A percentile compares a stretch with the other conserved stretches of the same genome.
phyloP scores from a whole-genome alignment of 2,797 vertebrate genomes.

The Danio tinwini region DNA sequence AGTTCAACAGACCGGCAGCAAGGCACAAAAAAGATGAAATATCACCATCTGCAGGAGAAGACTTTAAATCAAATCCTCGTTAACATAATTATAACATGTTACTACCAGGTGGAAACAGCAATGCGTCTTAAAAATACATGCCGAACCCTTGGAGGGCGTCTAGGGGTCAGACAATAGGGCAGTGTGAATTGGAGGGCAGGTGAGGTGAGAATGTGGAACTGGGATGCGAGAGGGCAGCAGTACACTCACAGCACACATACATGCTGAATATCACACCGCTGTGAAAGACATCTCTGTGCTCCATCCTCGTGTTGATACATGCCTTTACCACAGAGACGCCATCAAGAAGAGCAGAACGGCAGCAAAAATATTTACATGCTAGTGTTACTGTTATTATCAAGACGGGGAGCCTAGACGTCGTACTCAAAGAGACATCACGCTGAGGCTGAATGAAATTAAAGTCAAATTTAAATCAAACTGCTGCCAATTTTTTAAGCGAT shows the following conservation, averaged over 20 bases:
- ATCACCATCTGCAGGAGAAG: too few relatives aligned
- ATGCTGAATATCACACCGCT: slow-evolving; percentile 50
- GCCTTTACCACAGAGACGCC: slow-evolving; percentile 39
- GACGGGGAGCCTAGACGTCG: not conserved
- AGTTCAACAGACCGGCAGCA: too few relatives aligned
- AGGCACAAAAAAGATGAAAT: too few relatives aligned
- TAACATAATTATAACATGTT: not conserved
- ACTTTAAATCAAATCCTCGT: slow-evolving; percentile 9
- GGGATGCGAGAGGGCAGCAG: slow-evolving; percentile 48
- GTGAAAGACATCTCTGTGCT: slow-evolving; percentile 50
- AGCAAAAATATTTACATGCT: slow-evolving; percentile 37
- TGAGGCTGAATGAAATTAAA: not conserved
- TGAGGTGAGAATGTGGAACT: slow-evolving; percentile 46
- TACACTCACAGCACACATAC: slow-evolving; percentile 29
- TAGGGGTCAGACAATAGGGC: slow-evolving; percentile 31
- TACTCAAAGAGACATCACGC: not conserved
- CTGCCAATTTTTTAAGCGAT: too few relatives aligned
- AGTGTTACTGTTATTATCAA: slow-evolving; percentile 37
- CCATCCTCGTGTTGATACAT: slow-evolving; percentile 24
- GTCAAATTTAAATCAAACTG: not conserved
- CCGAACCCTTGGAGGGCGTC: slow-evolving; percentile 28
- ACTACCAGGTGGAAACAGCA: not conserved
- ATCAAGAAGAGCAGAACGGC: slow-evolving; percentile 1
- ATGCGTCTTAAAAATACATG: slow-evolving; percentile 10
- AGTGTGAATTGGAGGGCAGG: slow-evolving; percentile 26